Base-by-base conservation (phyloP, 92 coral and sea anemone genomes). In the Palythoa caribaeorum region DNA sequence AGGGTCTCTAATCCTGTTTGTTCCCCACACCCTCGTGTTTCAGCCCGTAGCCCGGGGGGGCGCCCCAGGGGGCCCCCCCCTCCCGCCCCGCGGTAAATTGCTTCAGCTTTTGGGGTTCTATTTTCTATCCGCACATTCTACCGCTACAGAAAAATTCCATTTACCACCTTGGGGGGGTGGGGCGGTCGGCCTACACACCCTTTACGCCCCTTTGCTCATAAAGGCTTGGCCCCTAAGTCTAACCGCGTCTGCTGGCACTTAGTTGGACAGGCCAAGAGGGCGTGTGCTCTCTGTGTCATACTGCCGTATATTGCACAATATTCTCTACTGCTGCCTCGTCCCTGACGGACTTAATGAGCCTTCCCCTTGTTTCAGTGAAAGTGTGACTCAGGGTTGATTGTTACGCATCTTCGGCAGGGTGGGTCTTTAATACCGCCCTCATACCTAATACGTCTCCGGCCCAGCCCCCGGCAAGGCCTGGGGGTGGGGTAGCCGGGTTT, bases 341-440 rank as follows among this genome's bases (percentile, higher is more conserved):
- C 76, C 57, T 54, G 66, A 53, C 59, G 86, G 81, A 91, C 88
- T 78, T 92, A 84, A 84, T 92, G 91, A 90, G 95, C 88, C 91
- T 92, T 94, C 93, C 97, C 94, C 94, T 94, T 94, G 98, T 92
- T 92, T 88, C 98, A 94, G 98, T 94, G 98, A 94, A 94, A 94
- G 95, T 91, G 96, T 94, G 98, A 95, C 94, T 94, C 84, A 90
- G 85, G 85, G 83, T 79, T 84, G 78, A 88, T 92, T 89, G 92
- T 95, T 62, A 80, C 95, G 96, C 98, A 94, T 94, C 96, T 91
- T 94, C 94, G 91, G 94, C 95, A 92, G 93, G 94, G 94, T 87
- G 94, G 53, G 95, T 93, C 96, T 71, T 78, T 76, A 78, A 87
- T 87, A 53, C 81, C 81, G 68, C 81, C 87, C 90, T 88, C 83